These are phyloP conservation scores for Drosophila melanocephala DNA, from an alignment of 2,888 invertebrate genomes.

Conservation along the genomic window DNA sequence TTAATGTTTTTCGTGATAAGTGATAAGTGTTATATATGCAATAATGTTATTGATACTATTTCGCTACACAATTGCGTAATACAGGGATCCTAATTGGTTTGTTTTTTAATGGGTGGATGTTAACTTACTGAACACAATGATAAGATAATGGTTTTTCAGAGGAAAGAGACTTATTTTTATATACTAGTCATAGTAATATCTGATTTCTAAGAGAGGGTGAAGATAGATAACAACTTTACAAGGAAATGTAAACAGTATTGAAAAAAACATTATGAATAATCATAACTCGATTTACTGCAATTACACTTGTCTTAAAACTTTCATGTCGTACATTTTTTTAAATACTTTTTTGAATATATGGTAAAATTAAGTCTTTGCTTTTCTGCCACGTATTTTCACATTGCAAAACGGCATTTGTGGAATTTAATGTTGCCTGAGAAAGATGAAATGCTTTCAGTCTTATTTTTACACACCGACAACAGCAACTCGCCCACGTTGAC, in stretches of 20 bases:
- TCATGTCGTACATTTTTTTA: background rate
- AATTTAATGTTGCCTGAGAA: slow-evolving; percentile 46
- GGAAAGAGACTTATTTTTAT: background rate
- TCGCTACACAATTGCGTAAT: too few species aligned
- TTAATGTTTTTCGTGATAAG: background rate
- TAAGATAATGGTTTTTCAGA: background rate
- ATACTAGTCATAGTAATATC: background rate
- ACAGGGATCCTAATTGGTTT: background rate
- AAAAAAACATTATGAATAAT: too few species aligned
- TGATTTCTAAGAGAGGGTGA: background rate
- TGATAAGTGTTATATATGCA: background rate
- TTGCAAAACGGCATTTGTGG: slow-evolving; percentile 35
- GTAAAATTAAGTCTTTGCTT: background rate
- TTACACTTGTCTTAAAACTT: background rate
- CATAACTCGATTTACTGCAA: background rate
- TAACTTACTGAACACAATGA: background rate
- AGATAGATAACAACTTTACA: background rate
- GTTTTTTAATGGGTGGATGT: background rate
- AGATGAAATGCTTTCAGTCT: slow-evolving; percentile 56
- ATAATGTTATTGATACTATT: background rate
- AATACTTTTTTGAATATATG: too few species aligned
- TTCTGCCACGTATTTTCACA: slow-evolving; percentile 12
- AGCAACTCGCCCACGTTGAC: slow-evolving; percentile 70
- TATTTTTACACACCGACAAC: slow-evolving; percentile 64
- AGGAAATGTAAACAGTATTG: too few species aligned